Evolutionary conservation across 2,888 invertebrate genomes (phyloP).

Genomic region (Cryptus armator): DNA sequence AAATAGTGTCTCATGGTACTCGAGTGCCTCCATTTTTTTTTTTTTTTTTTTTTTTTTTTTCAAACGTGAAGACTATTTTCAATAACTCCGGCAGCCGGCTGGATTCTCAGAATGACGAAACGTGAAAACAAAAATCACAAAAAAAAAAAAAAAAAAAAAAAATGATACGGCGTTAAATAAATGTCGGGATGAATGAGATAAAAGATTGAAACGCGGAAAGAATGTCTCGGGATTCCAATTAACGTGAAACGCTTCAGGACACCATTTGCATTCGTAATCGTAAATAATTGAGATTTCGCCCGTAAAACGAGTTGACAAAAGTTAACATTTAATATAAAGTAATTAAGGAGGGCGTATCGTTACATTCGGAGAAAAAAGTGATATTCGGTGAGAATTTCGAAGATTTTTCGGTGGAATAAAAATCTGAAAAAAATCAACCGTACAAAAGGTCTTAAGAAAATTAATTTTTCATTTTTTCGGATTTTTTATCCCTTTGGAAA

Average conservation of each 20-base stretch:
- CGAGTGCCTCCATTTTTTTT: too few species aligned
- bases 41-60: too few species aligned
- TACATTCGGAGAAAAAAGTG: too few species aligned
- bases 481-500: too few species aligned
- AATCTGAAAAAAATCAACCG: too few species aligned
- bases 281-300: not conserved
- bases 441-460: too few species aligned
- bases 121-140: not conserved
- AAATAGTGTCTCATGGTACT: too few species aligned
- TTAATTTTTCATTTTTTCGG: too few species aligned
- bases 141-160: conserved; percentile 15
- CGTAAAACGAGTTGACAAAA: not conserved
- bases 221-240: conserved; percentile 14
- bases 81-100: not conserved
- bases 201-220: not conserved
- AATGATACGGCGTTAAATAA: not conserved
- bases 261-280: not conserved
- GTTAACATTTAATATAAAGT: not conserved
- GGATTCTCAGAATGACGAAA: not conserved
- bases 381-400: too few species aligned
- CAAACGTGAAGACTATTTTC: not conserved
- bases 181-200: conserved; percentile 10
- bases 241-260: not conserved
- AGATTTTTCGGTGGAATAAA: too few species aligned
- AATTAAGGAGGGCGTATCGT: not conserved